Evolutionary conservation across 2,113 vertebrate genomes (phyloP).

Genomic region (Haemorhous mexicanus): DNA sequence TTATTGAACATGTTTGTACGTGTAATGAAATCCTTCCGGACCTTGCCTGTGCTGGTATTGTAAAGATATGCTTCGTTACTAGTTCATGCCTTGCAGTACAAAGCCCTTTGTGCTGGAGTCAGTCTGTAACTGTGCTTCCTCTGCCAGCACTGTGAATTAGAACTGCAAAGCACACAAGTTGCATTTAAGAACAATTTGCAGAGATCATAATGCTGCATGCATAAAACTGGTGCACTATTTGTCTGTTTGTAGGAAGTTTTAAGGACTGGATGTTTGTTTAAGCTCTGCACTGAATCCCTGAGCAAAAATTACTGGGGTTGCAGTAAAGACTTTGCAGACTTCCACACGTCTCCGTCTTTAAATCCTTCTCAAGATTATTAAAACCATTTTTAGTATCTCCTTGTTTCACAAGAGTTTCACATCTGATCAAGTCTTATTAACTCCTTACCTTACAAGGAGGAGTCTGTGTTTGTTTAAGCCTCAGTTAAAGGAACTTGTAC

Average conservation of each 20-base stretch:
- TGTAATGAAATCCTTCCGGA: neutral
- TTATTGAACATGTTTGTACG: neutral
- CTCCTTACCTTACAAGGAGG: neutral
- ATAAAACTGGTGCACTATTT: neutral
- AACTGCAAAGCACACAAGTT: neutral
- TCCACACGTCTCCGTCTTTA: neutral
- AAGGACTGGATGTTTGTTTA: constrained; percentile 40
- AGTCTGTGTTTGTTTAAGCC: constrained; percentile 38
- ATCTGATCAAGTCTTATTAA: constrained; percentile 26
- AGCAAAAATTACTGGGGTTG: constrained; percentile 3
- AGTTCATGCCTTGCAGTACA: neutral
- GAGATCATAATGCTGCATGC: neutral
- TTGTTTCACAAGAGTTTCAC: constrained; percentile 6
- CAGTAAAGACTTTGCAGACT: neutral
- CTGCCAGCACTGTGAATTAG: neutral
- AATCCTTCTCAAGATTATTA: constrained; percentile 17
- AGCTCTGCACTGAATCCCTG: constrained; percentile 8
- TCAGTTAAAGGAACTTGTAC: constrained; percentile 43
- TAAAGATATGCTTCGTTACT: neutral
- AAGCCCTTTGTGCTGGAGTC: neutral
- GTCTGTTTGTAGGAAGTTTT: neutral
- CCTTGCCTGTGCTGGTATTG: neutral
- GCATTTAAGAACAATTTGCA: neutral
- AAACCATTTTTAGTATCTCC: neutral
- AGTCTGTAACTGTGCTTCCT: neutral